These are phyloP conservation scores for Pseudonaja textilis DNA, from an alignment of 2,113 vertebrate genomes.

Conservation along the genomic window DNA sequence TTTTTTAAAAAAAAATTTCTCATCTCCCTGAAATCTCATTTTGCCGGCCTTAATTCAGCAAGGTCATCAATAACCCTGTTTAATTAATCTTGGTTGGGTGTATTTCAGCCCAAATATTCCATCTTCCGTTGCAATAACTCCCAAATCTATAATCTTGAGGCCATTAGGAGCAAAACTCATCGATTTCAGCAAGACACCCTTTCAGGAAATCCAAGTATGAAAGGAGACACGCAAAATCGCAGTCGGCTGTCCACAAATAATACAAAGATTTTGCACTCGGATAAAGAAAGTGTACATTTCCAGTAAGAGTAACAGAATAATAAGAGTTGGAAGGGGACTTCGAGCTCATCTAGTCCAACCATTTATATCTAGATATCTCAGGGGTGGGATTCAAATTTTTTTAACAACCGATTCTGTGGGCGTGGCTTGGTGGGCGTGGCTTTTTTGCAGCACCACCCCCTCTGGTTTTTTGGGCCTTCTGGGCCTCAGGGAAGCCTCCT, in stretches of 20 bases:
- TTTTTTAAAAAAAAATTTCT: neutral
- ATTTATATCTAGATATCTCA: no score
- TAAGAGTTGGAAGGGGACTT: neutral
- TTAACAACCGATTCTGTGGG: no score
- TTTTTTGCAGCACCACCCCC: no score
- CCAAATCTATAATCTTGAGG: no score
- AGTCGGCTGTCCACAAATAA: neutral
- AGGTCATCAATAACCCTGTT: constrained; percentile 21
- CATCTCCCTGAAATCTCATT: constrained; percentile 18
- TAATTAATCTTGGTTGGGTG: constrained; percentile 8
- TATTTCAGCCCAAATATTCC: constrained; percentile 1
- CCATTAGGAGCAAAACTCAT: neutral
- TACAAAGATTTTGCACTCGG: neutral
- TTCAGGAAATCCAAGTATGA: neutral
- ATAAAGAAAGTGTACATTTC: neutral
- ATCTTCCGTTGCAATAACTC: neutral
- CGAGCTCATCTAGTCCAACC: neutral
- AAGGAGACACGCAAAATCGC: no score
- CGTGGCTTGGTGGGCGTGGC: no score
- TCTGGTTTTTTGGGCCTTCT: no score
- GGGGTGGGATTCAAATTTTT: no score
- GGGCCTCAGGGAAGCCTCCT: no score
- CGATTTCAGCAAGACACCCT: neutral
- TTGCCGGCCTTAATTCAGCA: constrained; percentile 9
- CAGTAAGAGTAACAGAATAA: neutral